A percentile compares a stretch with the other conserved stretches of the same genome.
phyloP scores from a whole-genome alignment of 2,797 vertebrate species.

The Periophthalmus magnuspinnatus region DNA sequence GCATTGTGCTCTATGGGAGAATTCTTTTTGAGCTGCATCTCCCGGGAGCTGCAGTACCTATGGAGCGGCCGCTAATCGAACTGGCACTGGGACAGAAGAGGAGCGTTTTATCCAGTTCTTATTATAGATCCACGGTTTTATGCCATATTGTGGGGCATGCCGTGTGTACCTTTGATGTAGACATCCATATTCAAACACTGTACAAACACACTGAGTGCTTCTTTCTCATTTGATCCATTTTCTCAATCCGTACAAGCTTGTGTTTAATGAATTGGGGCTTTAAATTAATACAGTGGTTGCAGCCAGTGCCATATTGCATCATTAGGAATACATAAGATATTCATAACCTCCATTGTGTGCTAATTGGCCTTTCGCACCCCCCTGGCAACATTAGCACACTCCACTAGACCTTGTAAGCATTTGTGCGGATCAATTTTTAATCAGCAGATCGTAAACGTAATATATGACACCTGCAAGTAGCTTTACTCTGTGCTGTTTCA shows the following conservation, averaged over 20 bases:
- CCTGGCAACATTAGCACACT: slow-evolving; percentile 1
- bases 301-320: background rate
- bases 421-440: background rate
- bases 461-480: background rate
- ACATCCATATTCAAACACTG: no score
- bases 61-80: no score
- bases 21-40: no score
- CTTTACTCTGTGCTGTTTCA: background rate
- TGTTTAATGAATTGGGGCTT: background rate
- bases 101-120: no score
- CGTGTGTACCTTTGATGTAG: no score
- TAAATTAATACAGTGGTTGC: background rate
- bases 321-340: slow-evolving; percentile 1
- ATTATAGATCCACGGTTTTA: no score
- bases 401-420: background rate
- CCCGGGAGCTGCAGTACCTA: no score
- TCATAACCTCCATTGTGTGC: background rate
- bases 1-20: no score
- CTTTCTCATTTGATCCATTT: no score
- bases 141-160: no score
- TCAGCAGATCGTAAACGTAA: background rate
- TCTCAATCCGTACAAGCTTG: background rate
- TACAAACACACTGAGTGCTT: no score
- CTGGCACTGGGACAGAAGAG: no score
- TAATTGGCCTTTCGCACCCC: background rate